Base-by-base conservation (phyloP, 2,888 invertebrate genomes). In the Conops quadrifasciatus region DNA sequence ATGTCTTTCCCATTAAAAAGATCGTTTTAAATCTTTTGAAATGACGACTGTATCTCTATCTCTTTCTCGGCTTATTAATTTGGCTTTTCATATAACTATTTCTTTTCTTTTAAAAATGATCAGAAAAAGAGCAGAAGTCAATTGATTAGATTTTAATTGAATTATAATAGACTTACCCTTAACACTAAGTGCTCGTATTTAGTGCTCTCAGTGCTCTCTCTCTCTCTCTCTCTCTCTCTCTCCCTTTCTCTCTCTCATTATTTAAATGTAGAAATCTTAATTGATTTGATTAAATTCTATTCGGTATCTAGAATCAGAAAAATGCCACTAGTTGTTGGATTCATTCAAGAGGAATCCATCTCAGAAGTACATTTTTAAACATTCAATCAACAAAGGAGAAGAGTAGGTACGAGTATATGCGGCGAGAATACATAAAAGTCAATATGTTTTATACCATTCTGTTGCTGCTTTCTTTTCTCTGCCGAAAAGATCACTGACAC, bases 71-170 rank as follows among this genome's bases (percentile, higher is more conserved):
- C n/a, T n/a, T n/a, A 63, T 47, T 47, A 47, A 47, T 47, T 47
- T 63, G 63, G 45, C 63, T 63, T 63, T 63, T 45, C 24, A 26
- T 15, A 26, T 56, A 19, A 63, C 45, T 26, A 24, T 63, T 63
- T 56, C 56, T 56, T 11, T 47, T 58, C 26, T 28, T 58, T 15
- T 11, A 11, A 49, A 16, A 49, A 58, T 58, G 26, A 58, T 15
- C 26, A 28, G 2, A 11, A 58, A 47, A 13, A 45, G 47, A 26
- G 45, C 47, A 63, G 24, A 63, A 63, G 63, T 45, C 63, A 63
- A 63, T 47, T 63, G 63, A 63, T 62, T 47, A 63, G 24, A 26
- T 47, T 15, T 63, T 24, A 63, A 63, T 24, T 63, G 26, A 58
- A 58, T 58, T 28, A 58, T 24, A 28, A 58, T 26, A 58, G 53